Percentiles rank a stretch among this genome's conserved stretches.
Evolutionary conservation across 2,888 invertebrate species (phyloP).

Genomic region (Oscheius sp.): DNA sequence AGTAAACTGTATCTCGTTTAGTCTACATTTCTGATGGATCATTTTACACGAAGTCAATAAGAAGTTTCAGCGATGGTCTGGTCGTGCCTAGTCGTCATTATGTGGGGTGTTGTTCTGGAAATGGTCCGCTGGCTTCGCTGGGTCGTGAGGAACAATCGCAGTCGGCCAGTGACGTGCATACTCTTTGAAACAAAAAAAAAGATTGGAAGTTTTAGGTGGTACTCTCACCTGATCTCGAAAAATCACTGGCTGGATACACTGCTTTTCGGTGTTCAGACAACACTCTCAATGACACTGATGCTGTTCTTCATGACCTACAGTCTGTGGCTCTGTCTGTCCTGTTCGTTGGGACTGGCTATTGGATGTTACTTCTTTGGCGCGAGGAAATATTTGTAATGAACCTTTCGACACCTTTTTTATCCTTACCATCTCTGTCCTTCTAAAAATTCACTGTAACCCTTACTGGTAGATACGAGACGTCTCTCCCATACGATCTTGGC

Average conservation of each 20-base stretch:
- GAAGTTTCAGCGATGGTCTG: slow-evolving; percentile 33
- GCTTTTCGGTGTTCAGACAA: slow-evolving; percentile 13
- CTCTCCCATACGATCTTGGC: no score
- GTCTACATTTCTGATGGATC: neutral
- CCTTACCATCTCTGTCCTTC: no score
- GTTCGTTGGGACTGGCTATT: slow-evolving; percentile 19
- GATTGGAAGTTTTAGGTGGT: slow-evolving; percentile 16
- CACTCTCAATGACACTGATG: slow-evolving; percentile 31
- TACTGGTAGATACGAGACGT: no score
- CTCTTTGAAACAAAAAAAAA: neutral
- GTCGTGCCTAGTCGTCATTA: slow-evolving; percentile 28
- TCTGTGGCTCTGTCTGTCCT: slow-evolving; percentile 24
- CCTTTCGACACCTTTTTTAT: neutral
- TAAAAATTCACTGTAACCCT: no score
- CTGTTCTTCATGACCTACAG: slow-evolving; percentile 37
- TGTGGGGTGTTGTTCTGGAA: slow-evolving; percentile 27
- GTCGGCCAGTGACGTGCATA: neutral
- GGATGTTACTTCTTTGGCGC: slow-evolving; percentile 32
- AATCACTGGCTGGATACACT: slow-evolving; percentile 30
- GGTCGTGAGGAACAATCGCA: slow-evolving; percentile 11
- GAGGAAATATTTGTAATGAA: slow-evolving; percentile 2
- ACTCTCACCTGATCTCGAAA: slow-evolving; percentile 3
- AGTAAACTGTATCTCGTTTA: no score
- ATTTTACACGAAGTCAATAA: neutral
- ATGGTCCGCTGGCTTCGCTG: slow-evolving; percentile 28